These are phyloP conservation scores for Leptoclinus maculatus DNA, from an alignment of 2,797 vertebrate species.

Conservation along the genomic window DNA sequence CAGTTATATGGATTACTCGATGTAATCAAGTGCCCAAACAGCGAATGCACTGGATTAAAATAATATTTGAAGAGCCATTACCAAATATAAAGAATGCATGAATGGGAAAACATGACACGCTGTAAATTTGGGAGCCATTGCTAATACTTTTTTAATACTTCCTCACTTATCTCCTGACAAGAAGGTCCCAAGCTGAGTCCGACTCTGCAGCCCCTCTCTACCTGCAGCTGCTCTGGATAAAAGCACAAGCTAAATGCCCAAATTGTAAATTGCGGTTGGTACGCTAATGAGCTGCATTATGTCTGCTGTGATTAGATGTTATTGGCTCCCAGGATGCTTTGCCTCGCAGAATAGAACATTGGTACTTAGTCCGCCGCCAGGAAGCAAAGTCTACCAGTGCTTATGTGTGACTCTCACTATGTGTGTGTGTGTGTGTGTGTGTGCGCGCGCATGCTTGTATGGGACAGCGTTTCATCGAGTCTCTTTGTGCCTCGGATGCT, in stretches of 20 bases:
- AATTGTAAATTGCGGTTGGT: conserved; percentile 43
- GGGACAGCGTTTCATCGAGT: conserved; percentile 33
- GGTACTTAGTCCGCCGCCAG: conserved; percentile 38
- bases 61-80: background rate
- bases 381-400: conserved; percentile 37
- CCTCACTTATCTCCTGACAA: background rate
- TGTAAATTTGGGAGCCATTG: background rate
- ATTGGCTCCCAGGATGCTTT: conserved; percentile 58
- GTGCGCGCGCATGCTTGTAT: background rate
- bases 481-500: conserved; percentile 53
- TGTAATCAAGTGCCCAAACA: conserved; percentile 4
- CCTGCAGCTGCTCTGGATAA: conserved; percentile 32
- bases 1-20: background rate
- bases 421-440: conserved; percentile 15
- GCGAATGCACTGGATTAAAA: background rate
- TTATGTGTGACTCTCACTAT: conserved; percentile 16
- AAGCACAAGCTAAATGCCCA: conserved; percentile 26
- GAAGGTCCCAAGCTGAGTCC: background rate
- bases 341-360: conserved; percentile 48
- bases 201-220: conserved; percentile 1
- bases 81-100: conserved; percentile 1
- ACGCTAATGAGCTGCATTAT: conserved; percentile 62
- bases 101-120: background rate
- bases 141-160: background rate
- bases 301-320: conserved; percentile 58